phyloP scores from a whole-genome alignment of 2,797 vertebrate species.

The Scolopax bukidnonensis region DNA sequence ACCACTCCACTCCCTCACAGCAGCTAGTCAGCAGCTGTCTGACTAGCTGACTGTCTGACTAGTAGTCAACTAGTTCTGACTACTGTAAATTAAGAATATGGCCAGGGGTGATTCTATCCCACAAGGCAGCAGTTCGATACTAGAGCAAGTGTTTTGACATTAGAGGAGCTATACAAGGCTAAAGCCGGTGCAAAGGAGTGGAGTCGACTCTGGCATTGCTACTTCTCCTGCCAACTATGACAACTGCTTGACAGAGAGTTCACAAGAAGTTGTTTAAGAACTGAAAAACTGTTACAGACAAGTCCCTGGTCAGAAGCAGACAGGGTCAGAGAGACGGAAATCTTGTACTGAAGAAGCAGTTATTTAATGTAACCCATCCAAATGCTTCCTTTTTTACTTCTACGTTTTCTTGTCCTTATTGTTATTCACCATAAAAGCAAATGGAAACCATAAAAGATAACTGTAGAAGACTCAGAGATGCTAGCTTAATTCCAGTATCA shows the following conservation, averaged over 20 bases:
- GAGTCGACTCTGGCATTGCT: not conserved
- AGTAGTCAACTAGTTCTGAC: not conserved
- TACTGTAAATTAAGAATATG: not conserved
- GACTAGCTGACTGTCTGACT: too few species aligned
- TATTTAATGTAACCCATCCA: not conserved
- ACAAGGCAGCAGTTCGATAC: not conserved
- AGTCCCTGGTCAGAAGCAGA: not conserved
- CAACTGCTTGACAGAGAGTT: not conserved
- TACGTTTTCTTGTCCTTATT: not conserved
- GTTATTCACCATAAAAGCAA: not conserved
- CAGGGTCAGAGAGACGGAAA: not conserved
- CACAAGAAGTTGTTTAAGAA: not conserved
- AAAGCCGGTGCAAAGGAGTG: not conserved
- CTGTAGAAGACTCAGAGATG: not conserved
- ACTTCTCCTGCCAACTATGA: not conserved
- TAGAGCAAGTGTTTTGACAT: not conserved
- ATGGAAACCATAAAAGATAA: not conserved
- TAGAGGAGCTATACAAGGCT: not conserved
- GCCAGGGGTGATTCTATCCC: not conserved
- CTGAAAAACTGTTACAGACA: not conserved
- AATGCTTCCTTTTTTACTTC: not conserved
- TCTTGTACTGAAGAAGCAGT: not conserved
- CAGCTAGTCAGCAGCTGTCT: too few species aligned
- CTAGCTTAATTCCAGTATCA: not conserved
- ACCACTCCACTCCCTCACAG: not conserved